Evolutionary conservation across 2,797 vertebrate species (phyloP), one percentile per base, ranked within the genome.

Genomic region (Ctenopoma kingsleyae): DNA sequence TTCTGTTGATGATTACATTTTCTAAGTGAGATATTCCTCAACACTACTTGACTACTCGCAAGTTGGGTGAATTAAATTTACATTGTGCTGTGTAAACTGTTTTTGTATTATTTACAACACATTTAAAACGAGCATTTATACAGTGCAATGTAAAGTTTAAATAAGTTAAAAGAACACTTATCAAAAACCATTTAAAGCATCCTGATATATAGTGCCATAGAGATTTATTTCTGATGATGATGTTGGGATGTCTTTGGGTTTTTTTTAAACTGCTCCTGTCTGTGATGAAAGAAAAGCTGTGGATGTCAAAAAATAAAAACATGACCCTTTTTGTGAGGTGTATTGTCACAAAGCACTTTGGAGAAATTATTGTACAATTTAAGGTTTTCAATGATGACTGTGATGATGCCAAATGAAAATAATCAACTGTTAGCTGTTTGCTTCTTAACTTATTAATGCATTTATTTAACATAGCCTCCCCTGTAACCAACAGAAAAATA

Each of bases 321-420:
- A 67, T 43, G 54, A 69, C 58, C 72, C 55, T 78, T 87, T 80
- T 84, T 79, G 74, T 76, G 82, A 89, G 70, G 69, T 66, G 71
- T 83, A 71, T 67, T 82, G 83, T 85, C 85, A 89, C 86, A 82
- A 84, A 77, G 91, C 91, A 92, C 90, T 93, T 93, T 93, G 85
- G 84, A 88, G 80, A 91, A 87, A 91, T 90, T 90, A 93, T 92
- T 92, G 92, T 93, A 91, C 64, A 78, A 85, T 75, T 50, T 68
- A 66, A 89, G 47, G 75, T 86, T 90, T 90, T 87, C 88, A 90
- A 79, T 69, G 41, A 74, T 64, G 70, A 90, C 87, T 91, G 88
- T 89, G 87, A 91, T 78, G 83, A 92, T 91, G 91, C 91, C 89
- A 92, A 93, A 92, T 86, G 77, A 79, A 83, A 87, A 87, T 74